phyloP scores from a whole-genome alignment of 2,797 vertebrate genomes.

The Pyrocephalus nanus region DNA sequence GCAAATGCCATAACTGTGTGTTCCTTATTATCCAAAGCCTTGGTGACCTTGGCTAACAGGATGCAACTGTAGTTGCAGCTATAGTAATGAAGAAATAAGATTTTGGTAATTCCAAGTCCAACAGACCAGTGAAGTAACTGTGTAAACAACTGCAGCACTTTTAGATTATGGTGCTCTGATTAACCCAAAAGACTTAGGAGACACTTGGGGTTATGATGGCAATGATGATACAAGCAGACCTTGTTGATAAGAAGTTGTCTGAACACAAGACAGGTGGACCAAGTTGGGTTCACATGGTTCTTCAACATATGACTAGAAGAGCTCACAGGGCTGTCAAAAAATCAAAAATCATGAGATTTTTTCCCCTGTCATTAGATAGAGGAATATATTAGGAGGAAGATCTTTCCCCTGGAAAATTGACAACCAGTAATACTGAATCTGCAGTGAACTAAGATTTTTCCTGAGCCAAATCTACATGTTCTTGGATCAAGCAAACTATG shows the following conservation, averaged over 20 bases:
- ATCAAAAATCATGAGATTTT: not conserved
- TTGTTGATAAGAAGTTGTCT: not conserved
- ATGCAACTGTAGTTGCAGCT: not conserved
- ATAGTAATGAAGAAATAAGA: not conserved
- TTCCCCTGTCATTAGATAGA: not conserved
- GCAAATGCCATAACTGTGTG: not conserved
- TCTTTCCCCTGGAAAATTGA: not conserved
- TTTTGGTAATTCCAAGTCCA: not conserved
- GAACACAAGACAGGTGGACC: not conserved
- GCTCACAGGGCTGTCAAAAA: not conserved
- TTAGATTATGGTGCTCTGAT: not conserved
- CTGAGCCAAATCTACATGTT: not conserved
- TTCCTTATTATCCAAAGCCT: not conserved
- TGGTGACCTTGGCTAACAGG: not conserved
- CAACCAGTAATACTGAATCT: not conserved
- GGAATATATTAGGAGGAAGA: not conserved
- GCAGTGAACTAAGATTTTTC: not conserved
- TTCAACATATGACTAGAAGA: not conserved
- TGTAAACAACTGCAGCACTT: not conserved
- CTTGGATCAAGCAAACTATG: not conserved
- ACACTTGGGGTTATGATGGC: not conserved
- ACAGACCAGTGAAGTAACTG: not conserved
- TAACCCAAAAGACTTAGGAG: not conserved
- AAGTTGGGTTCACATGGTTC: rapidly evolving
- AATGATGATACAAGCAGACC: not conserved